Base-by-base conservation (phyloP, 2,113 vertebrate genomes). In the Columba janthina region DNA sequence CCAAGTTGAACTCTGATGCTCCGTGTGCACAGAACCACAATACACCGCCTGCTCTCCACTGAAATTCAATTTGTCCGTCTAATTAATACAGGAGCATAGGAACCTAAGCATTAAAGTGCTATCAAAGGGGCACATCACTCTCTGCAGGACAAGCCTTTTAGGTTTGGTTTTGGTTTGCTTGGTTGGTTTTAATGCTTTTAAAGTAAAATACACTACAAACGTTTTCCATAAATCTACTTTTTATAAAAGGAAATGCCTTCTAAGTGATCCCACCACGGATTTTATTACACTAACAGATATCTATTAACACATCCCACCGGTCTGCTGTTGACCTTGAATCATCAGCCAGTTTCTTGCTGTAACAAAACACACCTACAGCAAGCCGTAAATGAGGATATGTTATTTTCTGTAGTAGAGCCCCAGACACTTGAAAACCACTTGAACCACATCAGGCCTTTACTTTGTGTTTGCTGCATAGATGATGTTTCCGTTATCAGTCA, bases 261-360 rank as follows among this genome's bases (percentile, higher is more conserved):
- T 25, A 67, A 51, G 32, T 2, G 17, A 69, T 24, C 38, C 65
- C 12, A 32, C n/a, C 19, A 64, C 22, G 17, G 21, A 28, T 21
- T 26, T 46, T 64, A 22, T 70, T n/a, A 46, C 18, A 19, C 44
- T 46, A 42, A 31, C 26, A 26, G 48, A 1, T 20, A 46, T 0
- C 69, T 40, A 9, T 22, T n/a, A 34, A 12, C 36, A 25, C 6
- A 3, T 29, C 57, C 42, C 0, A 0, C 58, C 2, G 1, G 4
- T 11, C 34, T 20, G 46, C 32, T 40, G 6, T 2, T 44, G 60
- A 26, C 50, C 64, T 46, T 11, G 9, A 79, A 29, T 10, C 51
- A 26, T 2, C 54, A 50, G n/a, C 54, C 31, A 20, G 2, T 9
- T 50, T 62, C n/a, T 28, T 13, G 8, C 44, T 28, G 5, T 32